These are phyloP conservation scores for Murina feae DNA, from an alignment of 2,113 vertebrate genomes.

Conservation along the genomic window DNA sequence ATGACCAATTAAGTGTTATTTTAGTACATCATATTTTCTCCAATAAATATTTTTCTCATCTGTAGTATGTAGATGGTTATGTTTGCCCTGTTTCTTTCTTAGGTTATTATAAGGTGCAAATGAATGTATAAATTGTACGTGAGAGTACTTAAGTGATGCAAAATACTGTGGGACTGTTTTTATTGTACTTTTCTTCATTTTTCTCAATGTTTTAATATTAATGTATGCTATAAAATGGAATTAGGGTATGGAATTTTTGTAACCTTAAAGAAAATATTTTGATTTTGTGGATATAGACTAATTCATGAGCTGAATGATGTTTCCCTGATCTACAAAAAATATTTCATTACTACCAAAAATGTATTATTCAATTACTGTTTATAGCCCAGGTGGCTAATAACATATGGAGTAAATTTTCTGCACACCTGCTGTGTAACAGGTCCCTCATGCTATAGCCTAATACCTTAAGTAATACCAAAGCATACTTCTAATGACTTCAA, in stretches of 20 bases:
- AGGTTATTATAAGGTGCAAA: neutral
- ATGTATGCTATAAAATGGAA: neutral
- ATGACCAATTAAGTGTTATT: neutral
- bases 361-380: constrained; percentile 64
- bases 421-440: constrained; percentile 72
- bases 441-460: constrained; percentile 66
- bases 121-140: neutral
- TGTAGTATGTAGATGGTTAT: constrained; percentile 11
- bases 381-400: constrained; percentile 46
- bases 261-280: constrained; percentile 57
- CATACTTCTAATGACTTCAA: constrained; percentile 73
- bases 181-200: neutral
- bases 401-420: constrained; percentile 75
- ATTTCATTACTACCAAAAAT: constrained; percentile 57
- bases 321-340: constrained; percentile 48
- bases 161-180: neutral
- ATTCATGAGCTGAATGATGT: constrained; percentile 45
- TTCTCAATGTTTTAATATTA: neutral
- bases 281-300: neutral
- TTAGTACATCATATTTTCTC: neutral
- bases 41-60: constrained; percentile 35
- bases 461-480: constrained; percentile 70
- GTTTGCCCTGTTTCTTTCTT: neutral
- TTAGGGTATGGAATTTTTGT: neutral
- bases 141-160: neutral